A percentile compares a stretch with the other conserved stretches of the same genome.
phyloP scores from a whole-genome alignment of 2,797 vertebrate genomes.

The Phalanger gymnotis region DNA sequence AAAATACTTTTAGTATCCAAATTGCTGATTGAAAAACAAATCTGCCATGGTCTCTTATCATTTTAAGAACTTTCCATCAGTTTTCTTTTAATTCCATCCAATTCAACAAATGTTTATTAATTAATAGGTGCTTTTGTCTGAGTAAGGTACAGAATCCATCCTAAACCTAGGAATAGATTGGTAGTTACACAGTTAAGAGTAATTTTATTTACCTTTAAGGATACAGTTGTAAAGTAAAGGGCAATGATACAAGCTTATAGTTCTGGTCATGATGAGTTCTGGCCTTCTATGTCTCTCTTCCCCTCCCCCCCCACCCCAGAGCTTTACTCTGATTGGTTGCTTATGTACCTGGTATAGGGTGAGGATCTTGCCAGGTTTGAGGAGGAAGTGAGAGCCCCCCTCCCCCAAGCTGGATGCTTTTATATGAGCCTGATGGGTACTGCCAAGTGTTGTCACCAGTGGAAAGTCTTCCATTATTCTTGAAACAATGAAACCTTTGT shows the following conservation, averaged over 20 bases:
- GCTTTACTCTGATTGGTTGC: not conserved
- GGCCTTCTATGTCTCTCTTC: not conserved
- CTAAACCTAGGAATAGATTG: not conserved
- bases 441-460: not conserved
- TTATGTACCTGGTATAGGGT: not conserved
- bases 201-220: not conserved
- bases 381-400: not conserved
- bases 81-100: constrained; percentile 11
- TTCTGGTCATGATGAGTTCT: not conserved
- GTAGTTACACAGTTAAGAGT: not conserved
- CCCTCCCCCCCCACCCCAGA: too few relatives aligned
- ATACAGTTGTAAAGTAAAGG: not conserved
- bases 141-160: not conserved
- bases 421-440: not conserved
- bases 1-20: constrained; percentile 14
- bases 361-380: not conserved
- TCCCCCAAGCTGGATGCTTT: not conserved
- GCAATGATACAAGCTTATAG: not conserved
- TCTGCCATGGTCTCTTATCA: not conserved
- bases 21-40: not conserved
- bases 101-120: not conserved
- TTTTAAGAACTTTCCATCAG: not conserved
- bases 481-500: not conserved
- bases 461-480: not conserved
- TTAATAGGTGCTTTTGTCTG: not conserved